Evolutionary conservation across 2,797 vertebrate genomes (phyloP), one percentile per base, ranked within the genome.

Genomic region (Aselliscus stoliczkanus): DNA sequence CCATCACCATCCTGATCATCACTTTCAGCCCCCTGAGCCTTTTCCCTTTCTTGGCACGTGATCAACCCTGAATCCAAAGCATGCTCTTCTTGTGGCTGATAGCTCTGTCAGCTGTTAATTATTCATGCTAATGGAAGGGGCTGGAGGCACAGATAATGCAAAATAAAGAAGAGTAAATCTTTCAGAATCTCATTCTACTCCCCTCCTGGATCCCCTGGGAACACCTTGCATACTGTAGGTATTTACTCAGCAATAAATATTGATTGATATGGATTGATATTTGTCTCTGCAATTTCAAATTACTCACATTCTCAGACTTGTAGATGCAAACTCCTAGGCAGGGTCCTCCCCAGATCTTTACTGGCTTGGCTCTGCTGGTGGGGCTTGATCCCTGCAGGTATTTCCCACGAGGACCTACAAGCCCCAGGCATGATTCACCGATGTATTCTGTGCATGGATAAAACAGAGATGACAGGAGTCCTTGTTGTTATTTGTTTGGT

Each of bases 81-180:
- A 52, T 58, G 91, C 91, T 97, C 93, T 96, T 94, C 75, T 60
- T 83, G 77, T 88, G 89, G 92, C 58, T 93, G 93, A 92, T 93
- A 96, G 77, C 70, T 97, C 81, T 91, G 90, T 92, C 82, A 88
- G 83, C 92, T 94, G 87, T 97, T 97, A 97, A 97, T 97, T 97
- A 97, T 98, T 96, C 88, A 98, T 97, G 94, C 95, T 97, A 98
- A 98, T 97, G 96, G 93, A 97, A 94, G 96, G 84, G 93, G 82
- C 90, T 97, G 90, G 92, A 97, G 88, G 95, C 93, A 92, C 83
- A 93, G 93, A 97, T 97, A 97, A 98, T 97, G 77, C 89, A 94
- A 97, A 97, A 94, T 96, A 81, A 93, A 96, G 90, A 94, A 94
- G 72, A 88, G 90, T 90, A 95, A 95, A 96, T 97, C 95, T 97